These are phyloP conservation scores for Aphelenchoides bicaudatus DNA, from an alignment of 2,888 invertebrate genomes.

Conservation along the genomic window DNA sequence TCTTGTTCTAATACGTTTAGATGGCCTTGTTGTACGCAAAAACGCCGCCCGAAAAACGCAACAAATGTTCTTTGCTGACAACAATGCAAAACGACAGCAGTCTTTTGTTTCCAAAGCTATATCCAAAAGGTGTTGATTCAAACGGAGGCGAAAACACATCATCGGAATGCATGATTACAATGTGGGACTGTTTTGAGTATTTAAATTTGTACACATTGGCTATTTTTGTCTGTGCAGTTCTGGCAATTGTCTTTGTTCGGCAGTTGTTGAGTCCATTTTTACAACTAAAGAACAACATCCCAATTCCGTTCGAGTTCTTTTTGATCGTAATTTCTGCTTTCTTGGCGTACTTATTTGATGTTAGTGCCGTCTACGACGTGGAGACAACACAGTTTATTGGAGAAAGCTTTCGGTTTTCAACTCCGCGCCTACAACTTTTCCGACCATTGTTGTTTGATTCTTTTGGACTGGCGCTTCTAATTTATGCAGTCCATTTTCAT, in stretches of 20 bases:
- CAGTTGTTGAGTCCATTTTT: constrained; percentile 37
- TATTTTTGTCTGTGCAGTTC: constrained; percentile 29
- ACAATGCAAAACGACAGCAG: neutral
- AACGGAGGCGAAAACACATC: constrained; percentile 14
- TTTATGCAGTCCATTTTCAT: constrained; percentile 28
- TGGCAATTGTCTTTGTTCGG: constrained; percentile 32
- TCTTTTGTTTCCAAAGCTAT: neutral
- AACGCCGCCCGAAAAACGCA: no score
- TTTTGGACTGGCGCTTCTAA: constrained; percentile 32
- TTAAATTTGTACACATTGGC: constrained; percentile 39
- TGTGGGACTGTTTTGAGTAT: constrained; percentile 40
- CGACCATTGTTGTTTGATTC: constrained; percentile 26
- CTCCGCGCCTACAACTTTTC: constrained; percentile 16
- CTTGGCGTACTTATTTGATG: constrained; percentile 26
- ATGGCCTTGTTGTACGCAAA: no score
- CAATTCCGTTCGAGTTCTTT: constrained; percentile 40
- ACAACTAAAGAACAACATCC: constrained; percentile 25
- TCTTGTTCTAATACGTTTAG: no score
- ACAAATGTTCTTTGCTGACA: no score
- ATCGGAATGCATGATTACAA: constrained; percentile 36
- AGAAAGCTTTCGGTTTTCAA: constrained; percentile 12
- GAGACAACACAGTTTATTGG: neutral
- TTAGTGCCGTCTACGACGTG: constrained; percentile 6
- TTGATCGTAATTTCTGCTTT: constrained; percentile 27
- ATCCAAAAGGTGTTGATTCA: neutral